A percentile compares a stretch with the other conserved stretches of the same genome.
These are phyloP conservation scores for Lordiphosa andalusiaca DNA, from an alignment of 2,888 invertebrate genomes.

Conservation along the genomic window DNA sequence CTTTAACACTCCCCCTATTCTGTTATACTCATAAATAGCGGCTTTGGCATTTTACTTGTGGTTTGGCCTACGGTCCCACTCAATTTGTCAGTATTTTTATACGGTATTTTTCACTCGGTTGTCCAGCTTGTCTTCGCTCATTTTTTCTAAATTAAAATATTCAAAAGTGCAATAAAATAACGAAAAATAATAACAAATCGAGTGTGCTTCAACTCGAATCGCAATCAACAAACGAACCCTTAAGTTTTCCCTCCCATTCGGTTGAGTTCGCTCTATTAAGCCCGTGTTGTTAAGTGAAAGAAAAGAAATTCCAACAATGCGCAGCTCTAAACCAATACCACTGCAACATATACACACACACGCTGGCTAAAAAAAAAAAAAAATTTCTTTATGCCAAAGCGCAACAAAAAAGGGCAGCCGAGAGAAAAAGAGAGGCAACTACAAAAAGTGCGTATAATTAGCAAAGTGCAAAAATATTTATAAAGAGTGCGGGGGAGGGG, in stretches of 20 bases:
- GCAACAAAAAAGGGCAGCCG: slow-evolving; percentile 40
- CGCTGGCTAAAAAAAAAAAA: slow-evolving; percentile 36
- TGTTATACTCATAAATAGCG: too few species aligned
- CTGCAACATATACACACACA: slow-evolving; percentile 19
- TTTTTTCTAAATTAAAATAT: slow-evolving; percentile 44
- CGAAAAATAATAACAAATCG: too few species aligned
- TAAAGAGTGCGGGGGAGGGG: slow-evolving; percentile 1
- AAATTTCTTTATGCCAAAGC: slow-evolving; percentile 61
- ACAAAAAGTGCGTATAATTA: slow-evolving; percentile 60
- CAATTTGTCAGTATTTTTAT: not conserved
- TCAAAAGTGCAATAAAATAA: too few species aligned
- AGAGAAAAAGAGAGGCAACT: slow-evolving; percentile 28
- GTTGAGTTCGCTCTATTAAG: not conserved
- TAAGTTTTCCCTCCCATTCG: not conserved
- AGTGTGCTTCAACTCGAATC: too few species aligned
- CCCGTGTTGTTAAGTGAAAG: slow-evolving; percentile 33
- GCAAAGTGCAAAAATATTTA: slow-evolving; percentile 41
- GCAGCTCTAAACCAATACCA: slow-evolving; percentile 38
- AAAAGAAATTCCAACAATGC: slow-evolving; percentile 70
- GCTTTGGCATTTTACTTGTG: too few species aligned
- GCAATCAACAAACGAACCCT: not conserved
- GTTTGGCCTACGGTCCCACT: too few species aligned
- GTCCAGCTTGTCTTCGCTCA: slow-evolving; percentile 37
- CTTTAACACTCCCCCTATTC: too few species aligned
- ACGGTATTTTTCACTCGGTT: not conserved